These are phyloP conservation scores for Montifringilla adamsi DNA, from an alignment of 2,113 vertebrate species.

Conservation along the genomic window DNA sequence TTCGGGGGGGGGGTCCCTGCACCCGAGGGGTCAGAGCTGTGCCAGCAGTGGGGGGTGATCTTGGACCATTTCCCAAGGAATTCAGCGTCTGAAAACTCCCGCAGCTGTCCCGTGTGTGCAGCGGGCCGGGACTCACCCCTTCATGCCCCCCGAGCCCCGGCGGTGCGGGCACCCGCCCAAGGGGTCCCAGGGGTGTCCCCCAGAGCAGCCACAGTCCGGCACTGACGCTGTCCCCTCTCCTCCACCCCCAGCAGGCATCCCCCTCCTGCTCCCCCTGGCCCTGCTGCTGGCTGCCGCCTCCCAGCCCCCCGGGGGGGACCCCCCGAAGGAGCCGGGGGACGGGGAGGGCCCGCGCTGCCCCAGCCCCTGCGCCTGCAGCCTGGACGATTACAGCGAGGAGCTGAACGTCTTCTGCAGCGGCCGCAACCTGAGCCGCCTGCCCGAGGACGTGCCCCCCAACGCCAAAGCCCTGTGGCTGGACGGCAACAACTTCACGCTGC, in stretches of 20 bases:
- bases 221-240: background rate
- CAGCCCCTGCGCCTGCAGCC: conserved; percentile 79
- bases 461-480: conserved; percentile 89
- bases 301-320: background rate
- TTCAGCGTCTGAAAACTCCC: background rate
- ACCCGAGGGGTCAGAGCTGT: background rate
- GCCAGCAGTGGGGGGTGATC: accelerated
- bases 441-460: conserved; percentile 72
- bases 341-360: conserved; percentile 77
- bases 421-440: conserved; percentile 81
- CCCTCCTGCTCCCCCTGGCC: conserved; percentile 38
- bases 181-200: background rate
- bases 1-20: background rate
- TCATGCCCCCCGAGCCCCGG: accelerated
- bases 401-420: conserved; percentile 90
- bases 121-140: background rate
- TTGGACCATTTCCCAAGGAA: background rate
- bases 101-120: background rate
- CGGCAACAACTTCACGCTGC: conserved; percentile 81
- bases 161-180: accelerated
- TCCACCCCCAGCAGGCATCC: background rate
- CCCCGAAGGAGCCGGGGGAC: background rate
- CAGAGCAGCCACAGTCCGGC: accelerated
- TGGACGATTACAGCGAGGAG: conserved; percentile 81
- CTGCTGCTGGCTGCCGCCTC: background rate